These are phyloP conservation scores for Noctuana brunneofusca DNA, from an alignment of 2,888 invertebrate species.

Conservation along the genomic window DNA sequence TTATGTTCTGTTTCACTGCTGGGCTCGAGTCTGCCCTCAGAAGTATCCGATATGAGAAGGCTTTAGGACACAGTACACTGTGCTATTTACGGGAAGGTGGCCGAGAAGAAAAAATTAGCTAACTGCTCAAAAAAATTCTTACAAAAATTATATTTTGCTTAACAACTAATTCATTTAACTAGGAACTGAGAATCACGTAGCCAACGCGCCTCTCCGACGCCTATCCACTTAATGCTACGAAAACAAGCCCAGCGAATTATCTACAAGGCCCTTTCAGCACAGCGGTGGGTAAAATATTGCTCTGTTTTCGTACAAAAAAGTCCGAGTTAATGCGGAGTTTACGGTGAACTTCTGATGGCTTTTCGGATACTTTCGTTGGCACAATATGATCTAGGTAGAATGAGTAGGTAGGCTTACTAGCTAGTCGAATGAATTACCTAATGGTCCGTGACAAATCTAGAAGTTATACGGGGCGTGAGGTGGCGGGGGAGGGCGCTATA, in stretches of 20 bases:
- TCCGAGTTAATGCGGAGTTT: conserved; percentile 11
- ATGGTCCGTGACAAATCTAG: too few relatives aligned
- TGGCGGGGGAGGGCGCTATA: too few relatives aligned
- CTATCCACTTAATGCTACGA: conserved; percentile 35
- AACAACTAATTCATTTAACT: conserved; percentile 22
- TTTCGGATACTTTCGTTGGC: background rate
- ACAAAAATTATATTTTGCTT: background rate
- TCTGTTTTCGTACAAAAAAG: conserved; percentile 32
- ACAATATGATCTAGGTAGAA: background rate
- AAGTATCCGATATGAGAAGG: too few relatives aligned
- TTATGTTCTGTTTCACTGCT: too few relatives aligned
- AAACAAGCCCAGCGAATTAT: conserved; percentile 33
- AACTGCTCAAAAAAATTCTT: background rate
- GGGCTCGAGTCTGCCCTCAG: too few relatives aligned
- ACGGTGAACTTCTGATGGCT: conserved; percentile 7
- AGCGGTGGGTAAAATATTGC: conserved; percentile 35
- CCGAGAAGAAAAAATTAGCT: too few relatives aligned
- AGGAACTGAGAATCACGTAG: conserved; percentile 9
- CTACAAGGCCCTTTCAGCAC: conserved; percentile 31
- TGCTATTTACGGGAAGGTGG: too few relatives aligned
- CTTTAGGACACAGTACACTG: too few relatives aligned
- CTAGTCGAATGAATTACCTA: too few relatives aligned
- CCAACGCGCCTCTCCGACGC: conserved; percentile 29
- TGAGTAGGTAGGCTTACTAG: too few relatives aligned
- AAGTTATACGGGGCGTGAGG: too few relatives aligned